Evolutionary conservation across 2,888 invertebrate genomes (phyloP).

Genomic region (Agrochola macilenta): DNA sequence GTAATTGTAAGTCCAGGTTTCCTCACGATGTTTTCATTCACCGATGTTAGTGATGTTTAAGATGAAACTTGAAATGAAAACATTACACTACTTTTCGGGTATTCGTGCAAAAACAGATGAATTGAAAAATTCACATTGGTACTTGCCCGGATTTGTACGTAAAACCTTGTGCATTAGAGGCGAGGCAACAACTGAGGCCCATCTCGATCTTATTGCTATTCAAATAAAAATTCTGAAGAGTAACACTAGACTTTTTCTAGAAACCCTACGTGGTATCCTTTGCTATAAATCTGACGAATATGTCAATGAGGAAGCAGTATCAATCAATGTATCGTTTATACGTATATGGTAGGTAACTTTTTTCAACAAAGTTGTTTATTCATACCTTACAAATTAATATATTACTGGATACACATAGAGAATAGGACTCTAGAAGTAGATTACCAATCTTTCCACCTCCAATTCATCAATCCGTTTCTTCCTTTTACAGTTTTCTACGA

Average conservation of each 20-base stretch:
- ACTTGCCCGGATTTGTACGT: neutral
- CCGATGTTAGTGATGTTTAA: neutral
- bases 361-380: neutral
- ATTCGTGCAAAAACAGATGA: neutral
- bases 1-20: neutral
- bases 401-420: neutral
- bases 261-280: neutral
- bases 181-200: no score
- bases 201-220: neutral
- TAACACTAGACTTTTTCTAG: neutral
- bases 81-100: no score
- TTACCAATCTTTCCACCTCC: no score
- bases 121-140: no score
- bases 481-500: conserved; percentile 62
- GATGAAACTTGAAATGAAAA: neutral
- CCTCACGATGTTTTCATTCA: neutral
- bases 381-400: neutral
- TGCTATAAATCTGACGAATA: neutral
- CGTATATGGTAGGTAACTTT: neutral
- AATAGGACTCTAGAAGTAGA: neutral
- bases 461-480: neutral
- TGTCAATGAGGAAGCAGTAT: neutral
- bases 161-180: neutral
- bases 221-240: neutral
- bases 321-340: neutral